Evolutionary conservation across 2,113 vertebrate species (phyloP), one percentile per base, ranked within the genome.

Genomic region (Nyctibius bracteatus): DNA sequence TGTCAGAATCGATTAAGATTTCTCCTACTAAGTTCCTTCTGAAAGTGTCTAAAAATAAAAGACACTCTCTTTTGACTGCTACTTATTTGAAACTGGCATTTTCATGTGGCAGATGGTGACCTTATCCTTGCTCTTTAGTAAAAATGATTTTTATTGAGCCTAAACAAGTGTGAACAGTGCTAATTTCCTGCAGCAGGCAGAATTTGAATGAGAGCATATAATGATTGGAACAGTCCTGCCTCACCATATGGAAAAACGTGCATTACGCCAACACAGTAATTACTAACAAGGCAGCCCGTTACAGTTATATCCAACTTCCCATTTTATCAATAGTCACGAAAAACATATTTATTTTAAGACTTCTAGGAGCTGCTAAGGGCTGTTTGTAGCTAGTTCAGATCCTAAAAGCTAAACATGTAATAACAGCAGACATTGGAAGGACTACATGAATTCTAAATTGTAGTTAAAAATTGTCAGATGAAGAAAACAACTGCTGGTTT

Each of bases 81-180:
- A 97, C 95, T 98, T 97, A 98, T 97, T 98, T 98, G 96, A 97
- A 97, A 98, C 77, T 97, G 96, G 97, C 96, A 97, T 98, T 98
- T 98, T 97, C 97, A 94, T 95, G 97, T 98, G 98, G 97, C 99
- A 99, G 99, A 99, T 99, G 98, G 99, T 98, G 97, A 98, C 98
- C 98, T 98, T 98, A 98, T 98, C 97, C 75, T 87, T 93, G 92
- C 90, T 95, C 91, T 98, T 98, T 97, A 98, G 97, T 97, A 98
- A 98, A 98, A 98, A 98, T 98, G 94, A 98, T 98, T 98, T 99
- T 99, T 99, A 99, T 99, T 99, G 99, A 98, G 98, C 98, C 98
- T 99, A 99, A 99, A 98, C 97, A 98, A 98, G 98, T 97, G 97
- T 98, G 98, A 99, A 98, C 96, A 97, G 97, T 96, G 97, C 97